Base-by-base conservation (phyloP, 92 coral and sea anemone genomes). In the Parazoanthus swiftii region DNA sequence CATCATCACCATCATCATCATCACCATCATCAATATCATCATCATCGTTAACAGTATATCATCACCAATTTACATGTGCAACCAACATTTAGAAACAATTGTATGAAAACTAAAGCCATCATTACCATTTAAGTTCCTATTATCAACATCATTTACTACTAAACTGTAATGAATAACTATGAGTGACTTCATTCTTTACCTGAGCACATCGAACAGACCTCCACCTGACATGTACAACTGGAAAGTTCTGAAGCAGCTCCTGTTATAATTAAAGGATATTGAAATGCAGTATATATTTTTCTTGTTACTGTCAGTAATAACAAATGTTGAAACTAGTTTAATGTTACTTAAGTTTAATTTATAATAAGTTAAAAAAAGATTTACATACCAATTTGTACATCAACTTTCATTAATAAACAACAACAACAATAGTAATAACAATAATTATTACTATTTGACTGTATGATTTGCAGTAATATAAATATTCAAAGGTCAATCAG, bases 201-300 rank as follows among this genome's bases (percentile, higher is more conserved):
- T 97, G 99, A 38, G 91, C 70, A 85, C 88, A 90, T 81, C 97
- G 91, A 59, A 94, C 75, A 37, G 94, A 93, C 81, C 94, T 97
- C 99, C 99, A 97, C 43, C 92, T 86, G 65, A 93, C 89, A 70
- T 86, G 89, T 43, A 92, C 82, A 70, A 95, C 93, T 89, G 86
- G 89, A 77, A 58, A 90, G 56, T 91, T 85, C 59, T 93, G 97
- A 85, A 97, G 88, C 76, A 92, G 65, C 56, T 97, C 99, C 99
- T 97, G 79, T 16, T 70, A 71, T 29, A 29, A 29, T 75, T 74
- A 6, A 21, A 50, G 76, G 87, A 59, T 15, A 68, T 8, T 20
- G 23, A 29, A 20, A 63, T 81, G 23, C 46, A 1, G 48, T 42
- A 82, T 13, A 36, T 36, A 50, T 1, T 10, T 58, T 58, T 63